These are phyloP conservation scores for Lamellibrachia luymesi DNA, from an alignment of 1,140 invertebrate genomes.

Conservation along the genomic window DNA sequence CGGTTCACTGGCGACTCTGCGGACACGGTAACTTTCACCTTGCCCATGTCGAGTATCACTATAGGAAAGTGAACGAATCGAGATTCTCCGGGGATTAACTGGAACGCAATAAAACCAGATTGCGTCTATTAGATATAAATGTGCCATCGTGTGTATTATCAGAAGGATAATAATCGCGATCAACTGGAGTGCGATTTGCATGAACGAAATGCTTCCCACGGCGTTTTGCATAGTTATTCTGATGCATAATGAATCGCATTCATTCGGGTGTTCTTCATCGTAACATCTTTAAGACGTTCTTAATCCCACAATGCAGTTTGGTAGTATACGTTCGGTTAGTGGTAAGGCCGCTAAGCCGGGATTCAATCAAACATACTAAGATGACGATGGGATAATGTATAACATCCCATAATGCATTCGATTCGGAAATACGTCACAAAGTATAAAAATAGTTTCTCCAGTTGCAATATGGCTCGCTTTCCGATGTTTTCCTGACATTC, in stretches of 20 bases:
- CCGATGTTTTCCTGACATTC: too few relatives aligned
- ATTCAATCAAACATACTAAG: too few relatives aligned
- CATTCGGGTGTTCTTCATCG: background rate
- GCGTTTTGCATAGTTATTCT: background rate
- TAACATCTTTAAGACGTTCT: background rate
- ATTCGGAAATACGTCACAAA: background rate
- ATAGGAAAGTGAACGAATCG: slow-evolving; percentile 69
- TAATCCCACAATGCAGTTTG: background rate
- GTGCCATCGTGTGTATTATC: background rate
- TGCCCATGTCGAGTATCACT: slow-evolving; percentile 37
- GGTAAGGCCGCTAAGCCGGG: too few relatives aligned
- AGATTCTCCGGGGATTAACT: slow-evolving; percentile 39
- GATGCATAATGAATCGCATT: background rate
- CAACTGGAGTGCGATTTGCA: background rate
- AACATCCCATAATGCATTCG: background rate
- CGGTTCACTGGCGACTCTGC: slow-evolving; percentile 82
- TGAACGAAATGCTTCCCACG: background rate
- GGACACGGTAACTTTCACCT: slow-evolving; percentile 77
- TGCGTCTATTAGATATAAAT: background rate
- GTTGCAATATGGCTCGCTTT: too few relatives aligned
- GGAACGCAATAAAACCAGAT: background rate
- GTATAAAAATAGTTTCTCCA: background rate
- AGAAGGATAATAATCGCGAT: background rate
- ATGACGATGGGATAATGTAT: background rate
- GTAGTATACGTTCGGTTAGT: too few relatives aligned